Conservation (phyloP, 1,140 invertebrate genomes). For the Aphelenchoides besseyi region DNA sequence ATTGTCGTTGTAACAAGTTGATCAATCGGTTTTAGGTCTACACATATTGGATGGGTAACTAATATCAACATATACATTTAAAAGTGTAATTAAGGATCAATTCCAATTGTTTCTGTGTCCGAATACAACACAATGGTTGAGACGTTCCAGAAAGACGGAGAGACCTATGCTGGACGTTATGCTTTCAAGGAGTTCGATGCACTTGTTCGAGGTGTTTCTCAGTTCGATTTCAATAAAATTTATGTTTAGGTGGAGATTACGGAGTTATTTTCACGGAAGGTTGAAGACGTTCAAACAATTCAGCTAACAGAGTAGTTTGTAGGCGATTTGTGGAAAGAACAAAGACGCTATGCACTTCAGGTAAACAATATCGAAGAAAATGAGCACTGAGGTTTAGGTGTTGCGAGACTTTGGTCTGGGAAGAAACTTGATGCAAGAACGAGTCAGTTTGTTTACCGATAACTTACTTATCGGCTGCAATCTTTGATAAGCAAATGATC, state of each 20-base stretch:
- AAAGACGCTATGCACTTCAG: slow-evolving; percentile 49
- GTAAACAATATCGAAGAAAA: background rate
- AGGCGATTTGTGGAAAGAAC: slow-evolving; percentile 44
- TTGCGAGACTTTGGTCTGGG: slow-evolving; percentile 49
- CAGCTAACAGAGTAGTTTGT: no score
- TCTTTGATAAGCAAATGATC: no score
- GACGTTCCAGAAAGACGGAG: slow-evolving; percentile 46
- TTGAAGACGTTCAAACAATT: no score
- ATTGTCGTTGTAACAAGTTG: no score
- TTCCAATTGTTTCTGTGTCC: slow-evolving; percentile 32
- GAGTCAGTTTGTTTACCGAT: background rate
- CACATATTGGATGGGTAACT: slow-evolving; percentile 18
- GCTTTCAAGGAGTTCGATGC: slow-evolving; percentile 32
- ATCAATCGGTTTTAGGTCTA: slow-evolving; percentile 3
- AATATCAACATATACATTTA: no score
- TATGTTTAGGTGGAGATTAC: slow-evolving; percentile 21
- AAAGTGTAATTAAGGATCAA: slow-evolving; percentile 16
- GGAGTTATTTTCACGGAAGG: slow-evolving; percentile 46
- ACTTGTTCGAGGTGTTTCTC: background rate
- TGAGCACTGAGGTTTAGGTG: no score
- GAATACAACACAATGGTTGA: slow-evolving; percentile 43
- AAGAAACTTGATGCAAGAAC: slow-evolving; percentile 37
- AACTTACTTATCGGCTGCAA: slow-evolving; percentile 16
- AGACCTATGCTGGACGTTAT: slow-evolving; percentile 40
- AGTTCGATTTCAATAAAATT: background rate